These are phyloP conservation scores for Apis mellifera DNA, from an alignment of 1,140 invertebrate species.

Conservation along the genomic window Amel_HAv3.1 CM009935.2:11251001-11251500, in stretches of 20 bases:
- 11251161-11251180: background rate
- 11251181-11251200: background rate
- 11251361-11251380: conserved; percentile 34
- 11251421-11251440: conserved; percentile 69
- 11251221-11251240: background rate
- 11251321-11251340: conserved; percentile 84
- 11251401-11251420: conserved; percentile 80
- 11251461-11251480: conserved; percentile 74
- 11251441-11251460: conserved; percentile 41
- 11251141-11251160: background rate
- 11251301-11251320: conserved; percentile 84
- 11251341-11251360: conserved; percentile 82
- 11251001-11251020: background rate
- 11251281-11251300: conserved; percentile 7
- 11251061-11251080: conserved; percentile 1
- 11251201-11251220: background rate
- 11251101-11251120: conserved; percentile 25
- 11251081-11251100: conserved; percentile 28
- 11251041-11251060: background rate
- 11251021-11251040: conserved; percentile 3
- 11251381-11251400: conserved; percentile 68
- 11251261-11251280: conserved; percentile 1
- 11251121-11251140: background rate
- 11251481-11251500: conserved; percentile 74
- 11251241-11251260: conserved; percentile 9